Evolutionary conservation across 2,888 invertebrate genomes (phyloP), one percentile per base, ranked within the genome.

Genomic region (Oxyscelio sp.): DNA sequence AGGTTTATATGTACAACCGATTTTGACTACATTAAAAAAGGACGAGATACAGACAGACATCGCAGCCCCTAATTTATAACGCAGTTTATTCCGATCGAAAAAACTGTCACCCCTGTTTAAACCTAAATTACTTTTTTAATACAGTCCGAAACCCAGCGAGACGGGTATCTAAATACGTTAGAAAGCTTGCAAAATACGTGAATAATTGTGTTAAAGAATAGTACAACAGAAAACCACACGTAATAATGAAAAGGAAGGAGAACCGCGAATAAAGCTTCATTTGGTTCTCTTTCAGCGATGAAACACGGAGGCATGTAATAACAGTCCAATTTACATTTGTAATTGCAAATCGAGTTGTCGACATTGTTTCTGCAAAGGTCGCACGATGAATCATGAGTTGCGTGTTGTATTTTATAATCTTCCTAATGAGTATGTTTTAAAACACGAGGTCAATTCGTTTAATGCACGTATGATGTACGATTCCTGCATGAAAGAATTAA

Each of bases 311-410:
- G 21, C 45, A 43, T 73, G 68, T 74, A 81, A 74, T 68, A 61
- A 38, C 65, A 27, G 63, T 59, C 66, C 54, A 66, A 83, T 78
- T 83, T 78, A 78, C 78, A 83, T 77, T 66, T 73, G 78, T 78
- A 83, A 83, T 82, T 83, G 73, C 66, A 66, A 73, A 77, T 83
- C 73, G 77, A 75, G 75, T 82, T 75, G 75, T 65, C 82, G 82
- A 83, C 83, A 40, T 73, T 83, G 83, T 73, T 73, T 58, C 77
- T 19, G 59, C 77, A 73, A 78, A 83, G 83, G 83, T 73, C 73
- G 83, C 58, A 52, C 73, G 71, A 68, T 83, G 83, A 83, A 83
- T 83, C 83, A 83, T 65, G 83, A 70, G 78, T 83, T 83, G 83
- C 83, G 83, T 75, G 83, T 71, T 52, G 83, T 66, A 73, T 83